Percentiles rank a stretch among this genome's conserved stretches.
Conservation (phyloP, 2,113 vertebrate genomes). For the Callocephalon fimbriatum region DNA sequence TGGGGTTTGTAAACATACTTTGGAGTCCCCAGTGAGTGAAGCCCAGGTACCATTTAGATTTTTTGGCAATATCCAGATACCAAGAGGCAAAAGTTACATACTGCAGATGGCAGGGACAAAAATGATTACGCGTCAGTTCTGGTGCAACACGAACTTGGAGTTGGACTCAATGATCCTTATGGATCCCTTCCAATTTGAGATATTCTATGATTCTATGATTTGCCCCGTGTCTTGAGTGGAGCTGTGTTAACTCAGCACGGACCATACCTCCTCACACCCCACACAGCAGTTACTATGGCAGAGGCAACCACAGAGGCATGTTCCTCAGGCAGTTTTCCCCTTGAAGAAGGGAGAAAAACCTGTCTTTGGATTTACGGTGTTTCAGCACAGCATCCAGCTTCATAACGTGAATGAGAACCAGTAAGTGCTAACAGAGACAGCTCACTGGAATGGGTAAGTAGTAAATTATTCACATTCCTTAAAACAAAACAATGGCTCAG, state of each 20-base stretch:
- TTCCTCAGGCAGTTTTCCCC: background rate
- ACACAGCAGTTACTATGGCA: background rate
- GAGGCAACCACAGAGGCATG: fast-evolving
- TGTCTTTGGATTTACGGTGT: background rate
- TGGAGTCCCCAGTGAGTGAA: too few relatives aligned
- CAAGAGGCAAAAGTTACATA: background rate
- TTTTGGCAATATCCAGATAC: too few relatives aligned
- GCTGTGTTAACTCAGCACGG: background rate
- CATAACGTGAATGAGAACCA: fast-evolving
- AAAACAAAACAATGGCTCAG: background rate
- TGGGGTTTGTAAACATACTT: too few relatives aligned
- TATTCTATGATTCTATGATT: background rate
- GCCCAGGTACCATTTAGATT: too few relatives aligned
- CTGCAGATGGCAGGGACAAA: background rate
- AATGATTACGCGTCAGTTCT: background rate
- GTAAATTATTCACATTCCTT: constrained; percentile 16
- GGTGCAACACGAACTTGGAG: background rate
- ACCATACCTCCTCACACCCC: fast-evolving
- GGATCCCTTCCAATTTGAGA: background rate
- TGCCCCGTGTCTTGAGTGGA: background rate
- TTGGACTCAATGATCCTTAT: background rate
- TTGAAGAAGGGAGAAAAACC: background rate
- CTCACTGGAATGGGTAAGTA: background rate
- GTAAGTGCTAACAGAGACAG: background rate
- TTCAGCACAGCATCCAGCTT: background rate